Evolutionary conservation across 2,797 vertebrate species (phyloP), one percentile per base, ranked within the genome.

Genomic region (Sebastes matsubarae): DNA sequence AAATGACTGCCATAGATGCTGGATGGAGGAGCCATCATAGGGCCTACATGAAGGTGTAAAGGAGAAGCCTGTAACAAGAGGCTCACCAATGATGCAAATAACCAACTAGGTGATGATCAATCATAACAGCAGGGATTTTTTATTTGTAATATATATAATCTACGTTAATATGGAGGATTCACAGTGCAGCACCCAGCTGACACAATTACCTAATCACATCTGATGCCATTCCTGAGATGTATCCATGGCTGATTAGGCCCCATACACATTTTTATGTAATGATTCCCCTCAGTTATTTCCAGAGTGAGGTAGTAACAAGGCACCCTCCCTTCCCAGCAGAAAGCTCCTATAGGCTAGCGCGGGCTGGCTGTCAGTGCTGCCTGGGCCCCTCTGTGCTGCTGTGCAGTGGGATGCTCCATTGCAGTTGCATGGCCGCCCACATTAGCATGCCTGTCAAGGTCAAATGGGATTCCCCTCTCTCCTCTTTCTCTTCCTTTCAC

Each of bases 381-480:
- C 89, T 87, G 91, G 89, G 89, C 92, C 91, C 91, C 91, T 79
- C 91, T 77, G 84, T 90, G 90, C 92, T 92, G 92, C 93, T 93
- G 91, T 93, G 94, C 92, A 88, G 91, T 93, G 92, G 90, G 93
- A 94, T 94, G 94, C 94, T 94, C 91, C 93, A 92, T 90, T 94
- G 92, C 93, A 92, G 94, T 94, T 93, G 93, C 92, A 95, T 94
- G 94, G 94, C 93, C 90, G 94, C 94, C 92, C 90, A 91, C 92
- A 95, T 95, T 93, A 95, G 95, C 94, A 93, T 92, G 92, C 90
- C 92, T 94, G 93, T 95, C 95, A 95, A 95, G 95, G 95, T 95
- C 95, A 95, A 95, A 95, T 93, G 93, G 92, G 91, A 94, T 94
- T 94, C 93, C 93, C 93, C 92, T 94, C 92, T 93, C 91, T 89